A percentile compares a stretch with the other conserved stretches of the same genome.
Evolutionary conservation across 2,797 vertebrate genomes (phyloP).

Genomic region (Chiloscyllium punctatum): DNA sequence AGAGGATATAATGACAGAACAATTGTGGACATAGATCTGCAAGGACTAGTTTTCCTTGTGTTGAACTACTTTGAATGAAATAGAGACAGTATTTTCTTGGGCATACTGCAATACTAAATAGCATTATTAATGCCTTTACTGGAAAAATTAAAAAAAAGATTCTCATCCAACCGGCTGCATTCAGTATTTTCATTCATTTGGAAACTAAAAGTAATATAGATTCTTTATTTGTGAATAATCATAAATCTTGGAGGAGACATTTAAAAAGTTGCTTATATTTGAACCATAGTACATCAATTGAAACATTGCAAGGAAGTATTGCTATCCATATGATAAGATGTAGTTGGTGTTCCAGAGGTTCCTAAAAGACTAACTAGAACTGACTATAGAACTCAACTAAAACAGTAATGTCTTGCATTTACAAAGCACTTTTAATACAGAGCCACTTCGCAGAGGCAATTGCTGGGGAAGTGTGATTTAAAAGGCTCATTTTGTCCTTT

Average conservation of each 20-base stretch:
- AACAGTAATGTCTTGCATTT: background rate
- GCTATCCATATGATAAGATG: background rate
- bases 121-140: background rate
- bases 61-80: background rate
- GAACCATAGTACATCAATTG: background rate
- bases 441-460: background rate
- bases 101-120: background rate
- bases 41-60: background rate
- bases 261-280: background rate
- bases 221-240: background rate
- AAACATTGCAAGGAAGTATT: background rate
- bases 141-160: background rate
- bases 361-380: background rate
- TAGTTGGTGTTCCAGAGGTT: background rate
- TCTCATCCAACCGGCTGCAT: background rate
- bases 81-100: background rate
- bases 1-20: background rate
- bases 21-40: background rate
- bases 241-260: background rate
- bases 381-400: background rate
- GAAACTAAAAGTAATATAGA: background rate
- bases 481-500: too few species aligned
- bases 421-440: background rate
- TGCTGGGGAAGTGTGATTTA: background rate
- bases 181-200: background rate